phyloP scores from a whole-genome alignment of 2,797 vertebrate species.

The Characodon lateralis region DNA sequence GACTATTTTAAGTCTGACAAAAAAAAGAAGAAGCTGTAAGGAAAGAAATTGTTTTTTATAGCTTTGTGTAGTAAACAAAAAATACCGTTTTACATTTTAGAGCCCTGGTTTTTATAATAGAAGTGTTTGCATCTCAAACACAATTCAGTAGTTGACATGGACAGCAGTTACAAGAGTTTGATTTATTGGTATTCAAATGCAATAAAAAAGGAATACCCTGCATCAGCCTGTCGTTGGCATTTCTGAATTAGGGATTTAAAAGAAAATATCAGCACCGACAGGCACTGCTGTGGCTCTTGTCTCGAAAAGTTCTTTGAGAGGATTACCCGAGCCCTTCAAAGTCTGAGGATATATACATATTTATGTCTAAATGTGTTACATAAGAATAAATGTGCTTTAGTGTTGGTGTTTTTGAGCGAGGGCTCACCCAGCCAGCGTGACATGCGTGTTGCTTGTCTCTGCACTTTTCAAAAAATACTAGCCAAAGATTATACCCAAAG shows the following conservation, averaged over 20 bases:
- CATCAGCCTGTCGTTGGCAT: not conserved
- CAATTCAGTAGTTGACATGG: too few relatives aligned
- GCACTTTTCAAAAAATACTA: not conserved
- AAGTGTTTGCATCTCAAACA: not conserved
- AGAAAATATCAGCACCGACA: not conserved
- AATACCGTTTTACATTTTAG: not conserved
- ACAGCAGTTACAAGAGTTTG: not conserved
- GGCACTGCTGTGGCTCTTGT: conserved; percentile 3
- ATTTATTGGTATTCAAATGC: not conserved
- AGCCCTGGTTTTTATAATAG: not conserved
- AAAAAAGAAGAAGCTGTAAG: not conserved
- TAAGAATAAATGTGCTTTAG: conserved; percentile 1
- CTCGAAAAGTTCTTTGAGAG: not conserved
- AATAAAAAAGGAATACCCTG: not conserved
- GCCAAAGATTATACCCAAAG: not conserved
- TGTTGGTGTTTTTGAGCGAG: not conserved
- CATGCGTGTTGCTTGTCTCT: not conserved
- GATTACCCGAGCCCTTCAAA: not conserved
- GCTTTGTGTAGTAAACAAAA: not conserved
- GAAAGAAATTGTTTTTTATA: not conserved
- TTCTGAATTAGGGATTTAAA: not conserved
- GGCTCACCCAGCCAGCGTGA: not conserved
- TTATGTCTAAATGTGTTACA: not conserved
- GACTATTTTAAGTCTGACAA: not conserved
- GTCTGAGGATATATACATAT: not conserved